Base-by-base conservation (phyloP, 2,888 invertebrate genomes). In the Timema podura region DNA sequence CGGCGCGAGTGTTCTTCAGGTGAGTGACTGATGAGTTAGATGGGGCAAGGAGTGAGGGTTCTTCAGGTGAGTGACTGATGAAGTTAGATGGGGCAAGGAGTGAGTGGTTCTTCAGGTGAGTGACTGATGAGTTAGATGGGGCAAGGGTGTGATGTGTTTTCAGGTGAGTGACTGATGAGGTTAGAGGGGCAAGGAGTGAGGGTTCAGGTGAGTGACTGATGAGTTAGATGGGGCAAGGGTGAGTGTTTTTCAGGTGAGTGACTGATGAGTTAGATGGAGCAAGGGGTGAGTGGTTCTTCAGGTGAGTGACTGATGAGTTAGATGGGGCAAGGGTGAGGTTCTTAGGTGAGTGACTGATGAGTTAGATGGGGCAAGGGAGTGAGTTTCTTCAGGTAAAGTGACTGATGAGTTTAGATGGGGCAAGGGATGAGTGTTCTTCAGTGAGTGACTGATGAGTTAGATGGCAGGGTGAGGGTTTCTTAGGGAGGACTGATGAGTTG, bases 1-100 rank as follows among this genome's bases (percentile, higher is more conserved):
- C 75, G 97, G 96, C 7, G 92, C 93, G 59, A 94, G 92, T 80
- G 92, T 97, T 0, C 81, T 96, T 57, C 93, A 93, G 85, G 92
- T 91, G 81, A 81, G 78, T 72, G 30, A 68, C 48, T 30, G 16
- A n/a, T 11, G 15, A 16, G 6, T 46, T 10, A 30, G 3, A 30
- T 30, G 30, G 30, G 30, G 30, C 30, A 30, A 30, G 30, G 96
- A 6, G 92, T 93, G 57, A 94, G 92, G 80, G 92, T 97, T 0
- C 81, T 96, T 57, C 93, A 93, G 85, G 91, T 91, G 81, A 81
- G 78, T 73, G 30, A 30, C 2, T 30, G 30, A 30, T 30, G 30
- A 30, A 30, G 30, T 30, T 30, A 30, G 3, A 30, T 30, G 30
- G 30, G 30, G 30, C 3, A 30, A 30, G 1, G 3, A 30, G 30